phyloP scores from a whole-genome alignment of 2,797 vertebrate genomes.

The Bucorvus abyssinicus region DNA sequence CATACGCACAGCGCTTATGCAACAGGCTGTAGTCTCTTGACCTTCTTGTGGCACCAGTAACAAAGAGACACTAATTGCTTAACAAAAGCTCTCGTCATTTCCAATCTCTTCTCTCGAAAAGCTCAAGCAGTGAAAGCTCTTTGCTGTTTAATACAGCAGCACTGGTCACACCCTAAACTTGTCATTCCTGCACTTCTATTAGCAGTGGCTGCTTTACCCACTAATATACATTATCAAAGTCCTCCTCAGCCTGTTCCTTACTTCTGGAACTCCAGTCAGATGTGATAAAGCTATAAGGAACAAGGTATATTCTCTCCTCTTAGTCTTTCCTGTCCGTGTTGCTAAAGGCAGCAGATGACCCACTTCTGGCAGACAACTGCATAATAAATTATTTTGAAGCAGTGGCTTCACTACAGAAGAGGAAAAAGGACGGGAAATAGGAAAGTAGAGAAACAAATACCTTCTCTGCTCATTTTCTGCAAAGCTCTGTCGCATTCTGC shows the following conservation, averaged over 20 bases:
- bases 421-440: neutral
- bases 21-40: neutral
- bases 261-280: neutral
- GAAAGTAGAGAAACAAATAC: neutral
- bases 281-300: neutral
- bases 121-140: neutral
- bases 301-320: neutral
- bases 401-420: neutral
- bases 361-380: neutral
- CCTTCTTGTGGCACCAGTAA: neutral
- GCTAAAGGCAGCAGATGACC: neutral
- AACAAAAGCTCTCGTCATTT: neutral
- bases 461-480: neutral
- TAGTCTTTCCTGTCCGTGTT: neutral
- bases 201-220: neutral
- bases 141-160: neutral
- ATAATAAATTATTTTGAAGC: neutral
- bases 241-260: neutral
- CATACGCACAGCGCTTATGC: rapidly evolving
- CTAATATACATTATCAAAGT: neutral
- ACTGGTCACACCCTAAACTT: neutral
- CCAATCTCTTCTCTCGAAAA: neutral
- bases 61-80: neutral
- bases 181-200: neutral
- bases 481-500: neutral